Conservation (phyloP, 2,888 invertebrate species). For the Subacronicta megacephala region DNA sequence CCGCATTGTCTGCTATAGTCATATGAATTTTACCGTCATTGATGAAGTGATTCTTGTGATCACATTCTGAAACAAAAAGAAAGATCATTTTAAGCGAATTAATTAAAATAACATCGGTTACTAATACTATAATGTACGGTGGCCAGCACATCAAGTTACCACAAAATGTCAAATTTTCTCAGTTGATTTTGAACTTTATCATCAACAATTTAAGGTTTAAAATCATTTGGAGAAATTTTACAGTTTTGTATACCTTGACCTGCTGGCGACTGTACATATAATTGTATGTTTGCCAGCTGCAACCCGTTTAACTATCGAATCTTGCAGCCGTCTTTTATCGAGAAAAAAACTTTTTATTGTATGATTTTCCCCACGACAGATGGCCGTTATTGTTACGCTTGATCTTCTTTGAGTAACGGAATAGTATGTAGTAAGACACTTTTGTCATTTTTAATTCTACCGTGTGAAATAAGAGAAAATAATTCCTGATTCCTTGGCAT, state of each 20-base stretch:
- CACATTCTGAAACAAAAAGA: slow-evolving; percentile 84
- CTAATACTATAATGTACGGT: slow-evolving; percentile 28
- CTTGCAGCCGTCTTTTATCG: slow-evolving; percentile 61
- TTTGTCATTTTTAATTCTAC: background rate
- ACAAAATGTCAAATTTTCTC: too few relatives aligned
- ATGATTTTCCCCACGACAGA: slow-evolving; percentile 68
- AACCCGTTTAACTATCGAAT: slow-evolving; percentile 62
- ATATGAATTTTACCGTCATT: slow-evolving; percentile 77
- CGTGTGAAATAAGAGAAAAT: too few relatives aligned
- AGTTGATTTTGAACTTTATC: too few relatives aligned
- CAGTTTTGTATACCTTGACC: too few relatives aligned
- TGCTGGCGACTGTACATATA: slow-evolving; percentile 30
- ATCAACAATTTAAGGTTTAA: too few relatives aligned
- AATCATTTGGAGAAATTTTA: too few relatives aligned
- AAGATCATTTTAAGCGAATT: slow-evolving; percentile 19
- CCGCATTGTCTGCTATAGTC: slow-evolving; percentile 84
- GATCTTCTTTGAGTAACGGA: slow-evolving; percentile 58
- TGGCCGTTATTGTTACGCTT: slow-evolving; percentile 64
- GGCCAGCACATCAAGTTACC: too few relatives aligned
- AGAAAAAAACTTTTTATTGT: slow-evolving; percentile 69
- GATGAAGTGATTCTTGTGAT: slow-evolving; percentile 72
- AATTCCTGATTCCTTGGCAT: too few relatives aligned
- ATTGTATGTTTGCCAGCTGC: slow-evolving; percentile 54
- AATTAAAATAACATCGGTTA: slow-evolving; percentile 14
- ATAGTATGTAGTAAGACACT: slow-evolving; percentile 33